A percentile compares a stretch with the other conserved stretches of the same genome.
Conservation (phyloP, 2,888 invertebrate genomes). For the Eupithecia vulgata region DNA sequence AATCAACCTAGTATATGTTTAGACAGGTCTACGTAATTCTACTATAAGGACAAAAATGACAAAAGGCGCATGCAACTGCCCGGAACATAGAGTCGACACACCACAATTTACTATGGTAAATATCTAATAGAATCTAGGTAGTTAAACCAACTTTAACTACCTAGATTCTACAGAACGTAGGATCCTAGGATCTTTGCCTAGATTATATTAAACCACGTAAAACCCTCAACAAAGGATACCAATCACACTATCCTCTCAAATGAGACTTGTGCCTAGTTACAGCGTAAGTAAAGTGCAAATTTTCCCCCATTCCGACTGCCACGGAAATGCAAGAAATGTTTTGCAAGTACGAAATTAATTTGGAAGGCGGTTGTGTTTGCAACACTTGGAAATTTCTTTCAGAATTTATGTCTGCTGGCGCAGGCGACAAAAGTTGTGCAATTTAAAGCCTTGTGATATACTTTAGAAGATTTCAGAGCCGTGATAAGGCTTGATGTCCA, state of each 20-base stretch:
- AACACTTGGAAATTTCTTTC: conserved; percentile 63
- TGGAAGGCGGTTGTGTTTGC: conserved; percentile 53
- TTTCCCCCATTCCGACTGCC: conserved; percentile 57
- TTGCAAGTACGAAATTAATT: conserved; percentile 74
- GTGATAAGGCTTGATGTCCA: conserved; percentile 21
- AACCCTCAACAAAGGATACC: neutral
- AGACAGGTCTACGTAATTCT: no score
- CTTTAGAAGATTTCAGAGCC: conserved; percentile 47
- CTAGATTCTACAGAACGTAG: no score
- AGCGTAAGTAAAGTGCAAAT: conserved; percentile 47
- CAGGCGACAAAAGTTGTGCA: conserved; percentile 54
- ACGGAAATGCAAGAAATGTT: conserved; percentile 54
- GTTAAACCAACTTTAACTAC: no score
- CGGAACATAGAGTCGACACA: no score
- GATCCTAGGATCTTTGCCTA: no score
- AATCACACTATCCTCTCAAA: neutral
- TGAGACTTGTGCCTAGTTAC: conserved; percentile 30
- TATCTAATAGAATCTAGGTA: no score
- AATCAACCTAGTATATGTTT: no score
- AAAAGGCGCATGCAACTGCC: no score
- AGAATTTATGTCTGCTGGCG: conserved; percentile 56
- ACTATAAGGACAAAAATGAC: no score
- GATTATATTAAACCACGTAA: neutral
- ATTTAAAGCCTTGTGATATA: conserved; percentile 47
- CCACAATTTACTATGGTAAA: no score